Percentiles rank a stretch among this genome's conserved stretches.
Conservation (phyloP, 2,888 invertebrate species). For the Ichneumoninae sp. region DNA sequence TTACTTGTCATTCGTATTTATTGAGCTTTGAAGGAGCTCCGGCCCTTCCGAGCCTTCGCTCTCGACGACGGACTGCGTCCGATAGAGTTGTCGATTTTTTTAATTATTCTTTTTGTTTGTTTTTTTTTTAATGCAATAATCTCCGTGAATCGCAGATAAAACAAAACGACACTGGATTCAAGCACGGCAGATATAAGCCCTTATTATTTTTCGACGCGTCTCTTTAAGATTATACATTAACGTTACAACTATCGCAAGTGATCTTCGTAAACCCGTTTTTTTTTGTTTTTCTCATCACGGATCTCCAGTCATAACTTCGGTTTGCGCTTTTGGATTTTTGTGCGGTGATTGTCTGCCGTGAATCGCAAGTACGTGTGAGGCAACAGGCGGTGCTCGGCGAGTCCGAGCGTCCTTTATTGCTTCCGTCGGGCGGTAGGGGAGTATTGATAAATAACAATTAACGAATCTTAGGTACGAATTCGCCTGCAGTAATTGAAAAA, state of each 20-base stretch:
- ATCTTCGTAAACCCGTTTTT: conserved; percentile 73
- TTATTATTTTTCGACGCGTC: conserved; percentile 73
- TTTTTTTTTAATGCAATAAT: conserved; percentile 39
- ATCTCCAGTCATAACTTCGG: conserved; percentile 22
- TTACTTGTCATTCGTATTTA: conserved; percentile 60
- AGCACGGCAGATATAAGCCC: conserved; percentile 70
- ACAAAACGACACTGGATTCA: conserved; percentile 69
- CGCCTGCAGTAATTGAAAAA: not conserved
- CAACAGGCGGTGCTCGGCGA: not conserved
- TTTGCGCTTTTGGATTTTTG: conserved; percentile 24
- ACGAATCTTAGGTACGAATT: not conserved
- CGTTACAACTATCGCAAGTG: conserved; percentile 81
- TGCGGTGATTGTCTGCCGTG: conserved; percentile 5
- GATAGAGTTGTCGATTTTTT: conserved; percentile 61
- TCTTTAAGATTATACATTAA: conserved; percentile 80
- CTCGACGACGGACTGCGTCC: conserved; percentile 23
- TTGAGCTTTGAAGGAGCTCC: conserved; percentile 69
- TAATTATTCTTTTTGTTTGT: conserved; percentile 32
- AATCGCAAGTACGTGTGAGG: conserved; percentile 19
- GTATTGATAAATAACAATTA: not conserved
- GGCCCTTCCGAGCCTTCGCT: conserved; percentile 18
- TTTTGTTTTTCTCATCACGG: conserved; percentile 49
- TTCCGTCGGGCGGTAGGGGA: not conserved
- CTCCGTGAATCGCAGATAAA: conserved; percentile 23
- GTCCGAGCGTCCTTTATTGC: conserved; percentile 7